These are phyloP conservation scores for Natrix natrix DNA, from an alignment of 2,797 vertebrate species.

Conservation along the genomic window DNA sequence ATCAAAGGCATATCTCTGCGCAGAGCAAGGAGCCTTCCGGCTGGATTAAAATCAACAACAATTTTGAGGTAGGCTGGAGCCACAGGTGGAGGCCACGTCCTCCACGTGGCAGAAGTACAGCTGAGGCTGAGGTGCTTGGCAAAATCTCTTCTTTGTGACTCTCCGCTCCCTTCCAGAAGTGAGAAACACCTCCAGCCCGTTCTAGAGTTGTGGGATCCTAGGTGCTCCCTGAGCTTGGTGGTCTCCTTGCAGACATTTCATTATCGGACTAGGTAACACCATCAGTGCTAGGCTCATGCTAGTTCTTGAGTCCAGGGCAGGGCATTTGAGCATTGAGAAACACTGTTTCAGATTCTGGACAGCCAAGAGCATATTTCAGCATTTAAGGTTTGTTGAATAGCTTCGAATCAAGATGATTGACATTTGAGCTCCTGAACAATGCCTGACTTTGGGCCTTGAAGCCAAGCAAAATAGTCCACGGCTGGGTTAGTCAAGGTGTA, in stretches of 20 bases:
- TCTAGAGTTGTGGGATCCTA: neutral
- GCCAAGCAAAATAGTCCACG: neutral
- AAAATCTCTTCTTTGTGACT: neutral
- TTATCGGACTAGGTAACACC: neutral
- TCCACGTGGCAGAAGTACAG: neutral
- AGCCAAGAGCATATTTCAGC: neutral
- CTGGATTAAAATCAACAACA: conserved; percentile 84
- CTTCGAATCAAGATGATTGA: neutral
- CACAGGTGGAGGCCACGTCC: neutral
- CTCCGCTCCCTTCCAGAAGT: neutral
- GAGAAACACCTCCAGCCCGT: neutral
- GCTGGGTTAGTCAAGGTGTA: neutral
- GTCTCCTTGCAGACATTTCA: neutral
- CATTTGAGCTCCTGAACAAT: neutral
- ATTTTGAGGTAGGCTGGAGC: conserved; percentile 81
- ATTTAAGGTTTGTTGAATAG: neutral
- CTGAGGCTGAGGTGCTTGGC: neutral
- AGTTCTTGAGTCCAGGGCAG: neutral
- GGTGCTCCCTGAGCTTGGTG: too few relatives aligned
- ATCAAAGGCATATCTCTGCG: conserved; percentile 76
- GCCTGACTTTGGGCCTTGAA: neutral
- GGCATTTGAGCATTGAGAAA: neutral
- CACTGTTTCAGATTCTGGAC: neutral
- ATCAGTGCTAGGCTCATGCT: neutral
- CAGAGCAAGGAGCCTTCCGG: conserved; percentile 42